phyloP scores from a whole-genome alignment of 2,113 vertebrate genomes.

The Nothocercus nigrocapillus region DNA sequence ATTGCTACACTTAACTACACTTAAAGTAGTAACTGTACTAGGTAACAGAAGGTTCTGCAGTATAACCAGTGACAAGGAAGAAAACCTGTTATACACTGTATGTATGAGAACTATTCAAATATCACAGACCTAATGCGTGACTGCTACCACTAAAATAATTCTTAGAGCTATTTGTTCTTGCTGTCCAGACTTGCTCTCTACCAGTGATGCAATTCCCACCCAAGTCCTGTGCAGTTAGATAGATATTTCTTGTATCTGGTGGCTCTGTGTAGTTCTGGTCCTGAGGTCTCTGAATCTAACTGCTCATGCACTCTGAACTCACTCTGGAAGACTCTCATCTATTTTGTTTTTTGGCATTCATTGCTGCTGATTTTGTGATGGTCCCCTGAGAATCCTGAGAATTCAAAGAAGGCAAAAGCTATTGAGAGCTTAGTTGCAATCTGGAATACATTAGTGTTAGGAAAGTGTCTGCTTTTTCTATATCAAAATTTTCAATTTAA shows the following conservation, averaged over 20 bases:
- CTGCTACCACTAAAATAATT: not conserved
- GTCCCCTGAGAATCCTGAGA: not conserved
- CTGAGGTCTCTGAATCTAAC: not conserved
- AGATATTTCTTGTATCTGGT: not conserved
- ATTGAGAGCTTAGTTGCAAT: not conserved
- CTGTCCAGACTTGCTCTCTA: not conserved
- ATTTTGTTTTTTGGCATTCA: not conserved
- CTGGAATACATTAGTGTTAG: not conserved
- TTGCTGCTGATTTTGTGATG: not conserved
- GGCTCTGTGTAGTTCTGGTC: rapidly evolving
- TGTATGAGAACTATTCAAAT: not conserved
- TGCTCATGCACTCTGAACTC: not conserved
- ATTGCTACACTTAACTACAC: not conserved
- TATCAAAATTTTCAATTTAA: not conserved
- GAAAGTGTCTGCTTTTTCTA: not conserved
- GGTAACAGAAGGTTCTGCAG: too few relatives aligned
- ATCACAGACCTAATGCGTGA: not conserved
- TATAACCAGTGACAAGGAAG: not conserved
- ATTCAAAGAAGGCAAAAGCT: not conserved
- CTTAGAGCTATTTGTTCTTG: not conserved
- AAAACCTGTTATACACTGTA: not conserved
- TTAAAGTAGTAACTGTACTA: not conserved
- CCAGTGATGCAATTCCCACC: not conserved
- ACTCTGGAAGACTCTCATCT: not conserved
- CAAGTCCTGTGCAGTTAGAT: not conserved